phyloP scores from a whole-genome alignment of 2,113 vertebrate species.

The Bambusicola thoracicus region DNA sequence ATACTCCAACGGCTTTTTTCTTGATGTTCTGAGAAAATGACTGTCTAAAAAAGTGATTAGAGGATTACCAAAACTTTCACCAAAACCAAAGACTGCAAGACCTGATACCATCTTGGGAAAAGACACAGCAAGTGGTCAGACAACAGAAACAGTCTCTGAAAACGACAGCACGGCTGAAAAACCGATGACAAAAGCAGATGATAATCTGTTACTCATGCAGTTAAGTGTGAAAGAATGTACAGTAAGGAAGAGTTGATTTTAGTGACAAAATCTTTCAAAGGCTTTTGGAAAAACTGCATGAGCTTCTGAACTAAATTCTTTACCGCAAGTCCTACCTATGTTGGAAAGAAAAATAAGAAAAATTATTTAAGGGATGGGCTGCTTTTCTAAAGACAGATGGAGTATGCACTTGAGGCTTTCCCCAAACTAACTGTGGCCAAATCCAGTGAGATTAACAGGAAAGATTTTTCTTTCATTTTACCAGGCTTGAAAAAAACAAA shows the following conservation, averaged over 20 bases:
- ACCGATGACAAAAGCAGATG: neutral
- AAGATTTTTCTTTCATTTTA: neutral
- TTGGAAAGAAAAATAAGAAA: neutral
- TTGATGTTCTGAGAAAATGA: neutral
- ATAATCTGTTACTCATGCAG: neutral
- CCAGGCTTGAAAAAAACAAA: neutral
- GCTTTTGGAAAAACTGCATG: neutral
- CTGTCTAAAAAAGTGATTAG: neutral
- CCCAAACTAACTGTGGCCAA: neutral
- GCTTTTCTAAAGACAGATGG: neutral
- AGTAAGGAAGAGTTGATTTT: neutral
- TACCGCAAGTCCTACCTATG: neutral
- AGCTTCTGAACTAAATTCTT: neutral
- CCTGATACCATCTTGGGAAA: neutral
- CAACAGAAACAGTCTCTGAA: neutral
- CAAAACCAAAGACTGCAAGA: neutral
- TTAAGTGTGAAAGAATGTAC: neutral
- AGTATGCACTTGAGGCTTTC: neutral
- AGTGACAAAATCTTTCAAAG: neutral
- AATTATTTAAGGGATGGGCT: neutral
- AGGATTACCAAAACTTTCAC: neutral
- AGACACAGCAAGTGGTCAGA: neutral
- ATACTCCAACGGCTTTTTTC: neutral
- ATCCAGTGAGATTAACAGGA: neutral
- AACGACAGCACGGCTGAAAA: slow-evolving; percentile 10